Evolutionary conservation across 2,113 vertebrate genomes (phyloP).

Genomic region (Malaclemys terrapin): DNA sequence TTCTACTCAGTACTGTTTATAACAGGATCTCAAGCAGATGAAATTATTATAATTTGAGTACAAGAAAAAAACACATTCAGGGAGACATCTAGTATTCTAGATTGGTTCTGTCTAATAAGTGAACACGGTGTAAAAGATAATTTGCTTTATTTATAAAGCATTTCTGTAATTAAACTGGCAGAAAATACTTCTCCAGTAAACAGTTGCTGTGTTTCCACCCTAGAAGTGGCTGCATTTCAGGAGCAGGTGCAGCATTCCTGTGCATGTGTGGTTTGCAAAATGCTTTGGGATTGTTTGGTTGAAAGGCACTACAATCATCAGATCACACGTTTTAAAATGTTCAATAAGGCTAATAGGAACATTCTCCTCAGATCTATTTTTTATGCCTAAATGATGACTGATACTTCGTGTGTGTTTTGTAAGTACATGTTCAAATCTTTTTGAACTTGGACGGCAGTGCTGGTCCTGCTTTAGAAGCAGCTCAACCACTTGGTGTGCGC

Average conservation of each 20-base stretch:
- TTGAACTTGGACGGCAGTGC: slow-evolving; percentile 16
- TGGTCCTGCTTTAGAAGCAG: slow-evolving; percentile 31
- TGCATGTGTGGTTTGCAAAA: not conserved
- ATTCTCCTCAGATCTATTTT: not conserved
- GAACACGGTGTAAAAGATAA: not conserved
- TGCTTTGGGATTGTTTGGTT: not conserved
- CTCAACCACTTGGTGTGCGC: slow-evolving; percentile 27
- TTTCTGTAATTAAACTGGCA: slow-evolving; percentile 37
- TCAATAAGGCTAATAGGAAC: not conserved
- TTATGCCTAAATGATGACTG: not conserved
- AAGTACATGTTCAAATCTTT: not conserved
- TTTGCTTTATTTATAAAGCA: not conserved
- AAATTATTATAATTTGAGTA: slow-evolving; percentile 18
- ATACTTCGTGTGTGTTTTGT: slow-evolving; percentile 7
- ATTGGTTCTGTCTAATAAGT: slow-evolving; percentile 6
- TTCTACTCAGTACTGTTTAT: not conserved
- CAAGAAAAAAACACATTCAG: not conserved
- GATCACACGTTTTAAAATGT: not conserved
- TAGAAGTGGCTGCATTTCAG: not conserved
- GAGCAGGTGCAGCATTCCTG: not conserved
- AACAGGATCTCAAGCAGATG: not conserved
- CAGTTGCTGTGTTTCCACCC: not conserved
- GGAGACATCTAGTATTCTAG: not conserved
- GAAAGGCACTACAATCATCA: not conserved
- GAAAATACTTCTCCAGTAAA: not conserved